Percentiles rank a stretch among this genome's conserved stretches.
Evolutionary conservation across 2,797 vertebrate genomes (phyloP).

Genomic region (Lerista edwardsae): DNA sequence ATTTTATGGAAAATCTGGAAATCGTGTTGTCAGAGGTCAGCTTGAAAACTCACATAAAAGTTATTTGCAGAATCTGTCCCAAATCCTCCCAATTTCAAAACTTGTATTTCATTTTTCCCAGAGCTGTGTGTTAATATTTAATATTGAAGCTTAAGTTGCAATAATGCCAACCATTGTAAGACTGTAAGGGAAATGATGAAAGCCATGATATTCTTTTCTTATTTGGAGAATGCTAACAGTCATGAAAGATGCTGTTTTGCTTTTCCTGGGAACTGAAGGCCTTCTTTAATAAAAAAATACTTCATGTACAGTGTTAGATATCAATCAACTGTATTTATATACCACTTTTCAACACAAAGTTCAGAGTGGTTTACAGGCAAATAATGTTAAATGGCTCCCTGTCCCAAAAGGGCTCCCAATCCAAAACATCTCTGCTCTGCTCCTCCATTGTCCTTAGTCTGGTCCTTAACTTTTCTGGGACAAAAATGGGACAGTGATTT

Average conservation of each 20-base stretch:
- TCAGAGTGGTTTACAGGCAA: no score
- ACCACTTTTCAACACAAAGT: no score
- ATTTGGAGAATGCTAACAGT: constrained; percentile 43
- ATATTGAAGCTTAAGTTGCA: not conserved
- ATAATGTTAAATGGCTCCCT: no score
- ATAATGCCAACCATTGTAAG: not conserved
- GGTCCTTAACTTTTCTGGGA: rapidly evolving
- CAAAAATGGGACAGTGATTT: not conserved
- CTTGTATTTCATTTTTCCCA: no score
- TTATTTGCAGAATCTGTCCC: not conserved
- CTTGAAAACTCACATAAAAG: not conserved
- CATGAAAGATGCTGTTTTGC: constrained; percentile 40
- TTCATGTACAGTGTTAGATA: constrained; percentile 27
- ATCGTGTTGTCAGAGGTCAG: not conserved
- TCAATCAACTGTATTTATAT: no score
- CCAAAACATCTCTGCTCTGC: not conserved
- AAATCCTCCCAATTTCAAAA: not conserved
- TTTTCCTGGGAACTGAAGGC: constrained; percentile 38
- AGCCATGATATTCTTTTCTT: not conserved
- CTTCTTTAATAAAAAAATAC: constrained; percentile 36
- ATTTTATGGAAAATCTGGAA: not conserved
- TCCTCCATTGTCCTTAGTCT: not conserved
- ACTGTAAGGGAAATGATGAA: rapidly evolving
- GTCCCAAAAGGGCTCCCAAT: no score
- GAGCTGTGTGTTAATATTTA: not conserved